Evolutionary conservation across 2,113 vertebrate species (phyloP).

Genomic region (Cebidichthys violaceus): DNA sequence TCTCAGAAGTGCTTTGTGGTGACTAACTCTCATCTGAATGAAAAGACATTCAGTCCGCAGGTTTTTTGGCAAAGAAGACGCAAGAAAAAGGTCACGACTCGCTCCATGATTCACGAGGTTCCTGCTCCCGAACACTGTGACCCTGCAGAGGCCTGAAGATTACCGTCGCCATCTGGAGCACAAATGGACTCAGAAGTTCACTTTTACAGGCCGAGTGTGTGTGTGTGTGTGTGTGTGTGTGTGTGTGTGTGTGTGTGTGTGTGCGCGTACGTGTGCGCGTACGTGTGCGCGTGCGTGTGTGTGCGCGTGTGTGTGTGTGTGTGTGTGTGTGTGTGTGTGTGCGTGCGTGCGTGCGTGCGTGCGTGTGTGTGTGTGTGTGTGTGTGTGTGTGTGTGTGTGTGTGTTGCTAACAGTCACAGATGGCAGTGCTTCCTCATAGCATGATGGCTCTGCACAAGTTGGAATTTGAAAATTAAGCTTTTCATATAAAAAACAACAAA

Average conservation of each 20-base stretch:
- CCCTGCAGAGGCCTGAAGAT: background rate
- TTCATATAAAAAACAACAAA: background rate
- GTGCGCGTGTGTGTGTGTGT: background rate
- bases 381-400: background rate
- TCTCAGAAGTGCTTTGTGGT: background rate
- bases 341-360: background rate
- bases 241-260: background rate
- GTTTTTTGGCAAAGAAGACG: no score
- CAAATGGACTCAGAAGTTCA: background rate
- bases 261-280: background rate
- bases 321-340: background rate
- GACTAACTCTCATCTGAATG: background rate
- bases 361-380: background rate
- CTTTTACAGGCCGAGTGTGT: background rate
- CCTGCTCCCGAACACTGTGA: background rate
- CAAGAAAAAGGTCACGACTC: no score
- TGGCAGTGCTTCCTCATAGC: background rate
- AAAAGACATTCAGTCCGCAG: no score
- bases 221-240: background rate
- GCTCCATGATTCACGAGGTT: background rate
- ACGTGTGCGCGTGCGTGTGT: background rate
- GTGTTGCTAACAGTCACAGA: constrained; percentile 22
- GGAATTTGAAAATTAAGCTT: background rate
- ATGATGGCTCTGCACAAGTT: background rate
- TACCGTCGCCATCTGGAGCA: constrained; percentile 25